A percentile compares a stretch with the other conserved stretches of the same genome.
Evolutionary conservation across 2,797 vertebrate genomes (phyloP).

Genomic region (Sebastes hopkinsi): DNA sequence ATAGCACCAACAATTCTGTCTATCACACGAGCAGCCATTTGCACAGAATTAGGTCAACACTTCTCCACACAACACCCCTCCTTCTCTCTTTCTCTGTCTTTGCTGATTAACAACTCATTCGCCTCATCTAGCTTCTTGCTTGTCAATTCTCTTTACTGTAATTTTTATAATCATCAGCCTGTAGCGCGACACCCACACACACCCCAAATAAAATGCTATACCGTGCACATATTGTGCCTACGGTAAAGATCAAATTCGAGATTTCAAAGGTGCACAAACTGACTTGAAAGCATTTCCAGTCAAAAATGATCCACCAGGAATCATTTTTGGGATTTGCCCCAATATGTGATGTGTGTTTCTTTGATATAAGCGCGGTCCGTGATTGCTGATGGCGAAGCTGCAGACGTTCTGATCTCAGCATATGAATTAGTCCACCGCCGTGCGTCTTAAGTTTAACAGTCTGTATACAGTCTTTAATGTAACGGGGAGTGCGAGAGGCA

Average conservation of each 20-base stretch:
- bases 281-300: constrained; percentile 22
- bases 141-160: constrained; percentile 39
- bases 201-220: not conserved
- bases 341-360: constrained; percentile 1
- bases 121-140: constrained; percentile 36
- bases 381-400: constrained; percentile 22
- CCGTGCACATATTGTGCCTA: not conserved
- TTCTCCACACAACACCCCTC: constrained; percentile 69
- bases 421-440: constrained; percentile 38
- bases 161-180: constrained; percentile 27
- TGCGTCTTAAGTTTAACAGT: constrained; percentile 18
- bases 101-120: constrained; percentile 62
- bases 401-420: constrained; percentile 50
- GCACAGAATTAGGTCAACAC: constrained; percentile 83
- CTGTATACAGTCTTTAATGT: constrained; percentile 15
- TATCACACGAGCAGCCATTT: constrained; percentile 78
- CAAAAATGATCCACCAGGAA: constrained; percentile 5
- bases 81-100: constrained; percentile 59
- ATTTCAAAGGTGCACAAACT: constrained; percentile 22
- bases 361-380: constrained; percentile 17
- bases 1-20: constrained; percentile 60
- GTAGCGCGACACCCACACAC: not conserved
- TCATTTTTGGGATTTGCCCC: constrained; percentile 34
- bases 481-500: constrained; percentile 12
- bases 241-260: not conserved